Base-by-base conservation (phyloP, 2,113 vertebrate species). In the Hippocampus barbouri region DNA sequence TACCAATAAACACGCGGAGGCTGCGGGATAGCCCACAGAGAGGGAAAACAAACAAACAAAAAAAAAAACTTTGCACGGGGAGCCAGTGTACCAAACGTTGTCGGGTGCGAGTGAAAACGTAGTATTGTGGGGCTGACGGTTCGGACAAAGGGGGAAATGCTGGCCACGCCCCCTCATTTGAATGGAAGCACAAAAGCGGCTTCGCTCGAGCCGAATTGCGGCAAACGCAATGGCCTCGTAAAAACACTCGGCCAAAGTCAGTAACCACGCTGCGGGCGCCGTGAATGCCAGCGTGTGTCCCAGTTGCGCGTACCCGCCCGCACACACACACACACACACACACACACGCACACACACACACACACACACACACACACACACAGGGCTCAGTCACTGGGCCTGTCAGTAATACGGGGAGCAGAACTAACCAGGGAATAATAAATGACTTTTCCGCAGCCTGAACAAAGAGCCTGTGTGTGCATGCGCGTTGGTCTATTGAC, bases 401-500 rank as follows among this genome's bases (percentile, higher is more conserved):
- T 75, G 84, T 87, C 85, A 85, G 84, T 84, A 86, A 86, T 76
- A 87, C 27, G 61, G 83, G 73, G 73, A 85, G 79, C 84, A 83
- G 84, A 69, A 85, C 83, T 69, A 84, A 87, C 83, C 77, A 53
- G 64, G 75, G 78, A 85, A 87, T 88, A 88, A 89, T 88, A 88
- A 89, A 87, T 90, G 81, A 88, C 80, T 85, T 85, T 88, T 86
- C 83, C 80, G 6, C 72, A 79, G 83, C 71, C 54, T 21, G 74
- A 85, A 90, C 88, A 90, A 90, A 90, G 88, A 81, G 77, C 80
- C 82, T 88, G 86, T 89, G 75, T 68, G 15, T 70, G 65, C 65
- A n/a, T 68, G 69, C 45, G 67, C 62, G 68, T 74, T 63, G 21
- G 56, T 79, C 66, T 68, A 80, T 82, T 82, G 83, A 76, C 80